Evolutionary conservation across 2,113 vertebrate species (phyloP), one percentile per base, ranked within the genome.

Genomic region (Danionella cerebrum): DNA sequence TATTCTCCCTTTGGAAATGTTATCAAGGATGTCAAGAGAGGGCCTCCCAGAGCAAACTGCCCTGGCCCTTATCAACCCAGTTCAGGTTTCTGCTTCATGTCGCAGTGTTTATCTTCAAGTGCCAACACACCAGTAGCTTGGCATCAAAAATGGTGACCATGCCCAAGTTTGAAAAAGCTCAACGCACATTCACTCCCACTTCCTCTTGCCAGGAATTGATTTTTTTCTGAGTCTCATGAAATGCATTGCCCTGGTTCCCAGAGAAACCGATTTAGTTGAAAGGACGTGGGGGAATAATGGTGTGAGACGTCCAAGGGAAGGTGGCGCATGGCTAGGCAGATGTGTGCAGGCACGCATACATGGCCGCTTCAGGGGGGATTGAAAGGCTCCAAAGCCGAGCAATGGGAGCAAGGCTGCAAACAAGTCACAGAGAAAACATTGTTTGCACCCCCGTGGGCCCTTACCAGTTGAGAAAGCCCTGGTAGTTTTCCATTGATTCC

Each of bases 351-450:
- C 69, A 72, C 47, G 64, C 71, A 77, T 77, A 55, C 58, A 69
- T 70, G 62, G 22, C 39, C 54, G 58, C 38, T 18, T 50, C 38
- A 70, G 65, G 14, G 24, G 27, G 69, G 67, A 79, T 69, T 78
- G 79, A 80, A 70, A 69, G 45, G 70, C 69, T 67, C 67, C 77
- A 76, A 80, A 81, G 78, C 77, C 75, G 75, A 79, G 65, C 76
- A 68, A 69, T 68, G 75, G 67, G 69, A 74, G 76, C 66, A 72
- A 74, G 78, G 71, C 69, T 72, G 70, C 70, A 60, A 12, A 69
- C 76, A 75, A 25, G 78, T 71, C 73, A 75, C 73, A 83, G 76
- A 79, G 71, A 76, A 85, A 85, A 85, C 84, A 83, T 65, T 81
- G 81, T 84, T 80, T 78, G 71, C 62, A 78, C 79, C 66, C 68